A percentile compares a stretch with the other conserved stretches of the same genome.
These are phyloP conservation scores for Platichthys stellatus DNA, from an alignment of 2,113 vertebrate genomes.

Conservation along the genomic window DNA sequence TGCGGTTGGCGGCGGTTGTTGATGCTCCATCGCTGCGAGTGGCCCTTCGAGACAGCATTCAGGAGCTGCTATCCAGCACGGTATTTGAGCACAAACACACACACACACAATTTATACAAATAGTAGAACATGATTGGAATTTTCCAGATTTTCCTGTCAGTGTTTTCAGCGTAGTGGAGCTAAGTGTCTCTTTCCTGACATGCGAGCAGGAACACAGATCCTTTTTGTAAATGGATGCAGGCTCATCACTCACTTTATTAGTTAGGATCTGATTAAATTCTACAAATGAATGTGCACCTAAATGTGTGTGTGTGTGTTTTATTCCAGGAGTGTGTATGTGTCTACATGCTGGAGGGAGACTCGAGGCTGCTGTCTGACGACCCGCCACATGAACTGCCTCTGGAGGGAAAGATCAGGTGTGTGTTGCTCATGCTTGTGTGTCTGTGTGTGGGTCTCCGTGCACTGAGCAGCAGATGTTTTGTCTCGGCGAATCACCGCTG, in stretches of 20 bases:
- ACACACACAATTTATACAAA: conserved; percentile 11
- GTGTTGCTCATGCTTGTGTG: conserved; percentile 38
- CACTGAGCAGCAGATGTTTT: conserved; percentile 23
- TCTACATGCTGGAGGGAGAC: conserved; percentile 89
- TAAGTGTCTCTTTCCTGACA: conserved; percentile 8
- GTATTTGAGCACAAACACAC: conserved; percentile 48
- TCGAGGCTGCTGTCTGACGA: conserved; percentile 86
- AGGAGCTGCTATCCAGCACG: conserved; percentile 84
- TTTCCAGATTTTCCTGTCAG: conserved; percentile 33
- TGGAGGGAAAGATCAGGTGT: conserved; percentile 86
- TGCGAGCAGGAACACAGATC: conserved; percentile 13
- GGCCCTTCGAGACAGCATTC: conserved; percentile 84
- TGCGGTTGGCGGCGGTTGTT: conserved; percentile 86
- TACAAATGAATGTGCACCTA: conserved; percentile 18
- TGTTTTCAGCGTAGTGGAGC: conserved; percentile 14
- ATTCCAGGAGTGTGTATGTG: conserved; percentile 88
- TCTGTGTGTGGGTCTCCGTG: conserved; percentile 21
- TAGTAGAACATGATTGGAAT: conserved; percentile 28
- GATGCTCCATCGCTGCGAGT: conserved; percentile 79
- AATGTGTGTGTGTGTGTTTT: conserved; percentile 23
- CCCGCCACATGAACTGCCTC: conserved; percentile 87
- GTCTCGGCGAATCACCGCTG: conserved; percentile 21
- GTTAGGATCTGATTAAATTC: conserved; percentile 44
- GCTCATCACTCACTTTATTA: conserved; percentile 39
- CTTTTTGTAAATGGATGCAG: conserved; percentile 31